Evolutionary conservation across 2,113 vertebrate genomes (phyloP).

Genomic region (Nibea coibor): DNA sequence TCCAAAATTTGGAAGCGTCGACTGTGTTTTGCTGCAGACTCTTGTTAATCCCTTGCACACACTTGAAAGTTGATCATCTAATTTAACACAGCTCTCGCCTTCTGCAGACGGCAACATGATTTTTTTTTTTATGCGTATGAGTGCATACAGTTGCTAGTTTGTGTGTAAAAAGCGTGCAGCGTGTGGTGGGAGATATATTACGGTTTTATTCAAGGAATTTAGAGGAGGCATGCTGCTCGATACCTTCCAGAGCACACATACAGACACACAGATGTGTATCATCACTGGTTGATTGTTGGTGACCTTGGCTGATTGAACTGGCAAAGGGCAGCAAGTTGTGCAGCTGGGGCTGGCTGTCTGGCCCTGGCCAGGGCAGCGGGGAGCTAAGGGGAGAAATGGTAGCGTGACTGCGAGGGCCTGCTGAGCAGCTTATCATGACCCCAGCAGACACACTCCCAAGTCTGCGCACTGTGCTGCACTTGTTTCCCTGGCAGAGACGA

Average conservation of each 20-base stretch:
- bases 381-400: constrained; percentile 54
- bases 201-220: constrained; percentile 38
- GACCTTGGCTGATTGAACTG: constrained; percentile 79
- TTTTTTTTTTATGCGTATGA: neutral
- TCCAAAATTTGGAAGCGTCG: constrained; percentile 55
- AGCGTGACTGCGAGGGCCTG: constrained; percentile 69
- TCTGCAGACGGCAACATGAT: constrained; percentile 4
- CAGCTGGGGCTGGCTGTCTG: constrained; percentile 73
- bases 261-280: constrained; percentile 77
- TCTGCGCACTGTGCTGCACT: constrained; percentile 81
- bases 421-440: constrained; percentile 67
- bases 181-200: constrained; percentile 8
- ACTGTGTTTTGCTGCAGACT: constrained; percentile 75
- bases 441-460: constrained; percentile 55
- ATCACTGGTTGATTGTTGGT: constrained; percentile 75
- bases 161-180: constrained; percentile 4
- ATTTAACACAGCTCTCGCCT: constrained; percentile 41
- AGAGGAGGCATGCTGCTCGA: constrained; percentile 10
- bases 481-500: constrained; percentile 69
- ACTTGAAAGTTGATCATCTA: constrained; percentile 85
- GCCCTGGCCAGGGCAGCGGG: constrained; percentile 40
- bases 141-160: neutral
- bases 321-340: constrained; percentile 73
- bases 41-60: constrained; percentile 55
- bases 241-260: constrained; percentile 52